Conservation (phyloP, 2,888 invertebrate genomes). For the Mayetiola destructor region DNA sequence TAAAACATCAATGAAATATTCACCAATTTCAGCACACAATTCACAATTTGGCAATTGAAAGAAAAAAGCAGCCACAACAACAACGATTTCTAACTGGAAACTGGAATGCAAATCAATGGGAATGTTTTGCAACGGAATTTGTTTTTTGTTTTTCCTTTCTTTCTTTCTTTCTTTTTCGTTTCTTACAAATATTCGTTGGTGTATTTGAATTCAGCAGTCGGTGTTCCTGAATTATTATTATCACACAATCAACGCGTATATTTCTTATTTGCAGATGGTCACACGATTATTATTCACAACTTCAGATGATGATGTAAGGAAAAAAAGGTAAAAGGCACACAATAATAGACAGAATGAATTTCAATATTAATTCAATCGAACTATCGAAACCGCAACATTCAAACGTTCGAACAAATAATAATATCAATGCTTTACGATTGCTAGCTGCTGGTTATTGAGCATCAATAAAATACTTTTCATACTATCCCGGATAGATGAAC, state of each 20-base stretch:
- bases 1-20: background rate
- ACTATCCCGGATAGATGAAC: too few species aligned
- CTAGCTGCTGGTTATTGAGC: background rate
- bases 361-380: too few species aligned
- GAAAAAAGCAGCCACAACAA: too few species aligned
- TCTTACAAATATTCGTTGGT: background rate
- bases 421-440: background rate
- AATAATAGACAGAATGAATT: too few species aligned
- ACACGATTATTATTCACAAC: background rate
- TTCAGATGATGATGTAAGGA: too few species aligned
- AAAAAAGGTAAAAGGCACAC: background rate
- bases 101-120: background rate
- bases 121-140: background rate
- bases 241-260: slow-evolving; percentile 6
- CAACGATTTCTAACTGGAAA: background rate
- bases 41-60: background rate
- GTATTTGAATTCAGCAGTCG: background rate
- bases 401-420: background rate
- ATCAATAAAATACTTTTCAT: slow-evolving; percentile 5
- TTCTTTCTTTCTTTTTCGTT: background rate
- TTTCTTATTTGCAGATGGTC: too few species aligned
- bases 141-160: background rate
- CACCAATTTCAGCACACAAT: background rate
- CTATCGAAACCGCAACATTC: background rate
- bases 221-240: background rate